These are phyloP conservation scores for Myiozetetes cayanensis DNA, from an alignment of 2,113 vertebrate genomes.

Conservation along the genomic window DNA sequence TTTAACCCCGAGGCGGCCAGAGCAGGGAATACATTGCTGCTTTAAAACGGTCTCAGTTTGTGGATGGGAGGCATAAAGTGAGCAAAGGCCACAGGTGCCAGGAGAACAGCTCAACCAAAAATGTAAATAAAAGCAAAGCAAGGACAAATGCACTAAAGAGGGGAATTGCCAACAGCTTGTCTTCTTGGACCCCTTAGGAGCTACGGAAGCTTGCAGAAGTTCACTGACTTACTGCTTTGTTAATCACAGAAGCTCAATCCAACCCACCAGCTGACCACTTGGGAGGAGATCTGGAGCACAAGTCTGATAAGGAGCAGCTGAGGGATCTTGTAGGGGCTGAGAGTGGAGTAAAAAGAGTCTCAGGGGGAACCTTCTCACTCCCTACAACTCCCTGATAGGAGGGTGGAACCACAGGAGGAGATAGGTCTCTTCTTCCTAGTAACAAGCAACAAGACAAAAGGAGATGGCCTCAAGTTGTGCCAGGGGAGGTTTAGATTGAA, in stretches of 20 bases:
- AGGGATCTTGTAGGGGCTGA: neutral
- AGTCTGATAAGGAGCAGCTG: accelerated
- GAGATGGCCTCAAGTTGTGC: accelerated
- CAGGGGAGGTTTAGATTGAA: accelerated
- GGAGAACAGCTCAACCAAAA: neutral
- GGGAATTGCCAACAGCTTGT: accelerated
- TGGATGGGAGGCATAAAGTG: accelerated
- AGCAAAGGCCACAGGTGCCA: neutral
- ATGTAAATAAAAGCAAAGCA: neutral
- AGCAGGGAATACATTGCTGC: neutral
- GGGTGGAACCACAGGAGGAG: accelerated
- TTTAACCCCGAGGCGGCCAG: neutral
- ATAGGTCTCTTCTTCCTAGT: accelerated
- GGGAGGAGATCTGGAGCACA: neutral
- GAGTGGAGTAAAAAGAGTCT: neutral
- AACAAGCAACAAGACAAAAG: neutral
- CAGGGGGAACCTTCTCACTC: neutral
- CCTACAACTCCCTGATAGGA: neutral
- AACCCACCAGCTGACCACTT: accelerated
- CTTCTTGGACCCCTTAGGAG: neutral
- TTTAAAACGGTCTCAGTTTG: accelerated
- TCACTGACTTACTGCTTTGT: neutral
- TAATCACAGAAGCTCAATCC: neutral
- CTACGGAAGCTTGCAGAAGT: neutral
- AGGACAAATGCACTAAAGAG: neutral